Conservation (phyloP, 2,888 invertebrate species). For the Agrotis clavis region DNA sequence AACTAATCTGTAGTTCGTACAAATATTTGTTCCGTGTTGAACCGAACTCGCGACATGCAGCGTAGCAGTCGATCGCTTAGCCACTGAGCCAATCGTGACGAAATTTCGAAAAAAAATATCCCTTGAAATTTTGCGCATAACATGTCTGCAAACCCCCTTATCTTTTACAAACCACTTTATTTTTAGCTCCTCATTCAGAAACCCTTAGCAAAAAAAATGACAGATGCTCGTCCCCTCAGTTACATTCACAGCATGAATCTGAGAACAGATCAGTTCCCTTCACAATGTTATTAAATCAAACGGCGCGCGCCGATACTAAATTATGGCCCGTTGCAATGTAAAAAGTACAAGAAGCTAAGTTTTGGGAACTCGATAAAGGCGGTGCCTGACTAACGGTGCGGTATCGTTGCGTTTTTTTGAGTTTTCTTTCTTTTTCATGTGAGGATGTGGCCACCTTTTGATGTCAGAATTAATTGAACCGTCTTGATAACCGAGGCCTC, state of each 20-base stretch:
- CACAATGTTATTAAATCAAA: constrained; percentile 30
- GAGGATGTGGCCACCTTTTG: too few relatives aligned
- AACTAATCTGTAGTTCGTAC: too few relatives aligned
- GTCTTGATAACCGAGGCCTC: too few relatives aligned
- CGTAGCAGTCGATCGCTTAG: too few relatives aligned
- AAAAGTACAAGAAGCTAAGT: constrained; percentile 54
- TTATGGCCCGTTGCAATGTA: constrained; percentile 47
- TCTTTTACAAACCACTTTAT: background rate
- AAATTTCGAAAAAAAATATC: too few relatives aligned
- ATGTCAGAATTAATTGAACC: too few relatives aligned
- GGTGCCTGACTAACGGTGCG: background rate
- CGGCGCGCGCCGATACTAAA: constrained; percentile 24
- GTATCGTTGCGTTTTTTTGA: background rate
- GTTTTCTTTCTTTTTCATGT: too few relatives aligned
- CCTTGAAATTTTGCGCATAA: too few relatives aligned
- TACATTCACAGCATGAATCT: constrained; percentile 44
- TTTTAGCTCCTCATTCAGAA: constrained; percentile 19
- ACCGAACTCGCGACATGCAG: too few relatives aligned
- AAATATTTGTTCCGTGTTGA: too few relatives aligned
- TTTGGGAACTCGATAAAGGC: constrained; percentile 53
- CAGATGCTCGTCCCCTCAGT: constrained; percentile 23
- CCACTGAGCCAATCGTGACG: too few relatives aligned
- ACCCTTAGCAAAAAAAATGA: constrained; percentile 22
- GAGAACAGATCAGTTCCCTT: constrained; percentile 29
- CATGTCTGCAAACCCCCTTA: too few relatives aligned